Percentiles rank a stretch among this genome's conserved stretches.
phyloP scores from a whole-genome alignment of 2,113 vertebrate species.

The Cinclus cinclus region DNA sequence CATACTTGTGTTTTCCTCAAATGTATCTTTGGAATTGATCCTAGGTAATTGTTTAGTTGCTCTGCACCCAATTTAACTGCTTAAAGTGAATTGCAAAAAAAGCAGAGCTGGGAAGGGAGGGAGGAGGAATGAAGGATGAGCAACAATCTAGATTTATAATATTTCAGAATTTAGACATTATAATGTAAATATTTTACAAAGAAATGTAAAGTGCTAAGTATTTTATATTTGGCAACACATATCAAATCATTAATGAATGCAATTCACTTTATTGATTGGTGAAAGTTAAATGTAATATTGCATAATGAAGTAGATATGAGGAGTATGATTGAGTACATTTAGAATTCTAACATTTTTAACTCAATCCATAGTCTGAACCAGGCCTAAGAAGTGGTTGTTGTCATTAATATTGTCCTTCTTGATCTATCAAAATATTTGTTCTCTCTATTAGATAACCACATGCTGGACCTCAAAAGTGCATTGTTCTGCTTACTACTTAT shows the following conservation, averaged over 20 bases:
- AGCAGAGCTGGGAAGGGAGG: conserved; percentile 44
- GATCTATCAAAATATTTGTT: conserved; percentile 17
- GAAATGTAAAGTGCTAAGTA: background rate
- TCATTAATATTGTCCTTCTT: background rate
- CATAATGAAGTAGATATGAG: background rate
- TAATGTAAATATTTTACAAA: background rate
- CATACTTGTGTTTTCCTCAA: conserved; percentile 65
- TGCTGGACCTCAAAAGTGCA: background rate
- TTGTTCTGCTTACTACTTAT: background rate
- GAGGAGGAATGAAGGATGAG: background rate
- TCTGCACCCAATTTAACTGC: conserved; percentile 42
- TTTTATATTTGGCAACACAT: conserved; percentile 3
- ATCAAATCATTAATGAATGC: conserved; percentile 14
- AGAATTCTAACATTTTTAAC: background rate
- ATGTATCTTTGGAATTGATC: conserved; percentile 63
- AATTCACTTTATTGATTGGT: background rate
- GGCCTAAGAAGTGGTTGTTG: background rate
- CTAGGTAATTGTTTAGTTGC: conserved; percentile 62
- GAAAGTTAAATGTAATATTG: conserved; percentile 4
- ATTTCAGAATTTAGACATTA: background rate
- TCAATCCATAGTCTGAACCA: background rate
- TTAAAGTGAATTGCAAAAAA: conserved; percentile 37
- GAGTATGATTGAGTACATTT: background rate
- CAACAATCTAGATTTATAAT: background rate
- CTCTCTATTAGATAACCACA: background rate